Evolutionary conservation across 1,140 invertebrate species (phyloP).

Genomic region (Centruroides sculpturatus): DNA sequence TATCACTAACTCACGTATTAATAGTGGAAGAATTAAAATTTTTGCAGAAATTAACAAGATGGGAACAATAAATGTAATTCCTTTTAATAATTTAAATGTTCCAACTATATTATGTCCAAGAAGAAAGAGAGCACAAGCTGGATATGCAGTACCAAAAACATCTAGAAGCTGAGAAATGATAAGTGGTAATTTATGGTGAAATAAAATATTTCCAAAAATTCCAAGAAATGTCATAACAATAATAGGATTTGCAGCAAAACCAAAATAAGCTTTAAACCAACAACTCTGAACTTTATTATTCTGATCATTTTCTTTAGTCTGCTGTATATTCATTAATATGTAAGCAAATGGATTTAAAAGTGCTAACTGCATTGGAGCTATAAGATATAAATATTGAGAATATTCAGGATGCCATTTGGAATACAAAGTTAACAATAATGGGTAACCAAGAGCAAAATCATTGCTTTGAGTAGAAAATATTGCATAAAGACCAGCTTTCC

Average conservation of each 20-base stretch:
- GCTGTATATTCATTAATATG: constrained; percentile 73
- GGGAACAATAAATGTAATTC: constrained; percentile 59
- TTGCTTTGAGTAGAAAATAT: constrained; percentile 96
- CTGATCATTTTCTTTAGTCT: constrained; percentile 33
- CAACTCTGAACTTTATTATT: neutral
- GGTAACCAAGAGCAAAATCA: constrained; percentile 94
- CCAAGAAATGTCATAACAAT: constrained; percentile 86
- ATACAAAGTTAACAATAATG: constrained; percentile 43
- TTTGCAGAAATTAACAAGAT: constrained; percentile 78
- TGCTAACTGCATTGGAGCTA: constrained; percentile 83
- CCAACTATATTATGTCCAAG: constrained; percentile 87
- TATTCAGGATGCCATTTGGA: constrained; percentile 66
- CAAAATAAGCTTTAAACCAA: neutral
- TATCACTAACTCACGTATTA: constrained; percentile 71
- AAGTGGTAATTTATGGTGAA: constrained; percentile 56
- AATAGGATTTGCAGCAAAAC: constrained; percentile 61
- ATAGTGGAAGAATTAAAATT: constrained; percentile 69
- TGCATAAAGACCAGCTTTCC: constrained; percentile 73
- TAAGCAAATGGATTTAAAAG: constrained; percentile 88
- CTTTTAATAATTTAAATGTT: constrained; percentile 58
- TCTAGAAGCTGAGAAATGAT: constrained; percentile 52
- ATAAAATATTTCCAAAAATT: constrained; percentile 67
- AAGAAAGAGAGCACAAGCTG: constrained; percentile 75
- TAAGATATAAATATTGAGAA: constrained; percentile 75
- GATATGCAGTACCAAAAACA: constrained; percentile 75